Percentiles rank a stretch among this genome's conserved stretches.
These are phyloP conservation scores for Steatocranus sp. DNA, from an alignment of 2,797 vertebrate genomes.

Conservation along the genomic window DNA sequence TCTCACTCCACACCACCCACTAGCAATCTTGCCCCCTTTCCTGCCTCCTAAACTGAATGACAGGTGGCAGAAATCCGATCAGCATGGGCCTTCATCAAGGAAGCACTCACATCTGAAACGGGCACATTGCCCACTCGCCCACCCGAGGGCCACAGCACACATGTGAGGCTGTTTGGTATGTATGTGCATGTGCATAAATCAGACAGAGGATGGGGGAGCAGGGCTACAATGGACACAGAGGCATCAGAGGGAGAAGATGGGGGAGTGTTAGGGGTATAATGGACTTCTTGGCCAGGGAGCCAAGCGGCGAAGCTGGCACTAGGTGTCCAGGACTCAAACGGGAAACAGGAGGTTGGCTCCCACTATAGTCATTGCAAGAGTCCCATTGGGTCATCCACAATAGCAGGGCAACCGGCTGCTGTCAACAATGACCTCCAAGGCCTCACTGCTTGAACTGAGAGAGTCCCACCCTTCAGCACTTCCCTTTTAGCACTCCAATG, in stretches of 20 bases:
- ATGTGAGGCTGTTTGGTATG: background rate
- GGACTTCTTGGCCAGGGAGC: slow-evolving; percentile 53
- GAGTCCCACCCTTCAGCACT: slow-evolving; percentile 59
- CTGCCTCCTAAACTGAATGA: slow-evolving; percentile 70
- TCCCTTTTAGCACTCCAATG: slow-evolving; percentile 47
- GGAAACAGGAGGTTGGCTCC: slow-evolving; percentile 69
- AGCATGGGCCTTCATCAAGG: slow-evolving; percentile 55
- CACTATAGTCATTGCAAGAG: slow-evolving; percentile 61
- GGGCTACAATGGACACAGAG: slow-evolving; percentile 36
- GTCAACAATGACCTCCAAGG: slow-evolving; percentile 67
- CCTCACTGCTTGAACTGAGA: slow-evolving; percentile 40
- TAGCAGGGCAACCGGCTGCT: slow-evolving; percentile 61
- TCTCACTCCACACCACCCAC: slow-evolving; percentile 24
- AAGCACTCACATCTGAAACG: slow-evolving; percentile 47
- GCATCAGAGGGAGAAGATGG: background rate
- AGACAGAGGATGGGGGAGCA: slow-evolving; percentile 20
- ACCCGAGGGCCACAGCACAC: slow-evolving; percentile 35
- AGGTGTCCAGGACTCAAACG: slow-evolving; percentile 55
- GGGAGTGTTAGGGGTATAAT: slow-evolving; percentile 37
- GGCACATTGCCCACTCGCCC: slow-evolving; percentile 64
- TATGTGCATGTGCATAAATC: slow-evolving; percentile 17
- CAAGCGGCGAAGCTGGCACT: slow-evolving; percentile 44
- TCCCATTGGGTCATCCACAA: slow-evolving; percentile 66
- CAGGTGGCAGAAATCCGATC: slow-evolving; percentile 82
- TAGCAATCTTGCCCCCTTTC: slow-evolving; percentile 38